Evolutionary conservation across 2,113 vertebrate genomes (phyloP), one percentile per base, ranked within the genome.

Genomic region (Carassius auratus): DNA sequence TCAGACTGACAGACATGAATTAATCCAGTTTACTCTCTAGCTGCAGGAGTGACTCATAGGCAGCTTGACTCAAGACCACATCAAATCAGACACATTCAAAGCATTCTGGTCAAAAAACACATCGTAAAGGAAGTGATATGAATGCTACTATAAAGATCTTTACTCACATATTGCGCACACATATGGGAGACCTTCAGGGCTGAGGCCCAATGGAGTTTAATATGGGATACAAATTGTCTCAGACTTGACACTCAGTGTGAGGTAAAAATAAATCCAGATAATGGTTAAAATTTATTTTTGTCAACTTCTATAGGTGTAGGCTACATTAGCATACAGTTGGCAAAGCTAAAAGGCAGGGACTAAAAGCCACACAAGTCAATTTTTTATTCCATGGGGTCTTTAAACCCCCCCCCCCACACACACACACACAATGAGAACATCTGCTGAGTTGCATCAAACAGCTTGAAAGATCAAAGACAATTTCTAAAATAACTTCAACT

Each of bases 41-140:
- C 61, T 68, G 42, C 57, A 45, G 61, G 59, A 81, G 42, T 68
- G 79, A 81, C 59, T 81, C 79, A 81, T 7, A 50, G 15, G 23
- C 21, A 42, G 61, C 62, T 81, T 13, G 36, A 68, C 42, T 81
- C 38, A 50, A 42, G 61, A 42, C 19, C 62, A 50, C 9, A 23
- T 50, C 79, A 68, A 33, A 30, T 68, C 5, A 50, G 2, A 68
- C 8, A 3, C 38, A 13, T 50, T 66, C 62, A 81, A 81, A 81
- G 59, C n/a, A 4, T 52, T 76, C 74, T 48, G 10, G 71, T 75
- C 38, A 13, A 23, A 48, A 75, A 12, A 7, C 61, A 68, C 42
- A 68, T 36, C 36, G 14, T 23, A 26, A 38, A 26, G 9, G 10
- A 1, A 73, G 26, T 57, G 48, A 23, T 71, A n/a, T 10, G 36